Evolutionary conservation across 1,140 invertebrate species (phyloP), one percentile per base, ranked within the genome.

Genomic region (Brachionus calyciflorus): DNA sequence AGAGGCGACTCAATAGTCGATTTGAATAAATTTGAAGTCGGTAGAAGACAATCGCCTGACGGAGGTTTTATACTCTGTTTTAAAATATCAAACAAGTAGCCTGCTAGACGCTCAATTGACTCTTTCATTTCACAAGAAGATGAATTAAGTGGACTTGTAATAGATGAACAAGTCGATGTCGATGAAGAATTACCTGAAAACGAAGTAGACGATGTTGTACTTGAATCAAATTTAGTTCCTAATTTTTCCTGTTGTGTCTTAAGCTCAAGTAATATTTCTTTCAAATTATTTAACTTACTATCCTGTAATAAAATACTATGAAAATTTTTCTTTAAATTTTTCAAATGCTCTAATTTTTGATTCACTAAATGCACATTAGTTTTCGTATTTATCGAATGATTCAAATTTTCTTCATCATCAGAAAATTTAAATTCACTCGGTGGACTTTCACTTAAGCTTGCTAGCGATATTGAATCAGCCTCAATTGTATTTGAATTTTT

Each of bases 381-480:
- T 55, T 49, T 55, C n/a, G n/a, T n/a, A n/a, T n/a, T n/a, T n/a
- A n/a, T n/a, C n/a, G n/a, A 7, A 51, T 28, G 7, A 73, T n/a
- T n/a, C 21, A 55, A 0, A 73, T 55, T 73, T 14, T 73, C 69
- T 51, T 73, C 69, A 19, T 73, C 69, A 12, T 73, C 69, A 14
- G 69, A 73, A 51, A 73, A 73, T 55, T 73, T 73, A 26, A 73
- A 73, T 9, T 73, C 69, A 73, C 69, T 73, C 40, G 69, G 69
- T 19, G 69, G 69, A 30, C 44, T 51, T 19, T 73, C 69, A 26
- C 44, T 51, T 19, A 73, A 55, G 19, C 69, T 73, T 1, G 69
- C 69, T 19, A 73, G 28, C 19, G 44, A 51, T n/a, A 73, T 49
- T 7, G 30, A 28, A 17, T 73, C 69, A 41, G 69, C 69, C 12